A percentile compares a stretch with the other conserved stretches of the same genome.
Conservation (phyloP, 2,797 vertebrate species). For the Craterocephalus amniculus region DNA sequence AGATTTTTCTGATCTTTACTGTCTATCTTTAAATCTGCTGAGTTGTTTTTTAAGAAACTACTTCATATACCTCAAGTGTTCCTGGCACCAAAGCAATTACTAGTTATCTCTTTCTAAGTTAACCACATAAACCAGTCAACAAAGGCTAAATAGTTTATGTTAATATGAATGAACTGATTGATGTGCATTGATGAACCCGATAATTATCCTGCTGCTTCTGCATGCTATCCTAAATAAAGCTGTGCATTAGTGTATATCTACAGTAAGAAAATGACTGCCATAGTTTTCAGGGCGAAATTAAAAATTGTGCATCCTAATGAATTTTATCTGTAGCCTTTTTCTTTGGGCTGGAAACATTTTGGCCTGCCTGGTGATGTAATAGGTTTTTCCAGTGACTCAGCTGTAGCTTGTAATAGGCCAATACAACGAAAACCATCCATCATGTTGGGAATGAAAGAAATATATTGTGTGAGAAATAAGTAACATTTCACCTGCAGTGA, state of each 20-base stretch:
- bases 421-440: conserved; percentile 9
- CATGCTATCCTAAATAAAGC: not conserved
- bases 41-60: not conserved
- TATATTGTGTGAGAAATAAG: conserved; percentile 24
- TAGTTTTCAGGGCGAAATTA: not conserved
- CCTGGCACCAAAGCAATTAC: not conserved
- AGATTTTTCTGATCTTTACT: not conserved
- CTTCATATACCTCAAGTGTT: not conserved
- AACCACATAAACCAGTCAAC: not conserved
- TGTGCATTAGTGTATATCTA: not conserved
- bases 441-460: conserved; percentile 5
- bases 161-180: not conserved
- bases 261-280: not conserved
- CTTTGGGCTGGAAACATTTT: not conserved
- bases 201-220: not conserved
- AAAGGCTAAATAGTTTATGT: not conserved
- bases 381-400: conserved; percentile 11
- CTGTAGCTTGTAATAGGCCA: not conserved
- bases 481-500: conserved; percentile 8
- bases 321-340: not conserved
- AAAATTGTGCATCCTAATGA: not conserved
- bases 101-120: not conserved
- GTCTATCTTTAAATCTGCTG: not conserved
- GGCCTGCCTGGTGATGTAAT: conserved; percentile 3
- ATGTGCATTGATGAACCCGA: conserved; percentile 12